These are phyloP conservation scores for Hymenopus coronatus DNA, from an alignment of 2,888 invertebrate species.

Conservation along the genomic window DNA sequence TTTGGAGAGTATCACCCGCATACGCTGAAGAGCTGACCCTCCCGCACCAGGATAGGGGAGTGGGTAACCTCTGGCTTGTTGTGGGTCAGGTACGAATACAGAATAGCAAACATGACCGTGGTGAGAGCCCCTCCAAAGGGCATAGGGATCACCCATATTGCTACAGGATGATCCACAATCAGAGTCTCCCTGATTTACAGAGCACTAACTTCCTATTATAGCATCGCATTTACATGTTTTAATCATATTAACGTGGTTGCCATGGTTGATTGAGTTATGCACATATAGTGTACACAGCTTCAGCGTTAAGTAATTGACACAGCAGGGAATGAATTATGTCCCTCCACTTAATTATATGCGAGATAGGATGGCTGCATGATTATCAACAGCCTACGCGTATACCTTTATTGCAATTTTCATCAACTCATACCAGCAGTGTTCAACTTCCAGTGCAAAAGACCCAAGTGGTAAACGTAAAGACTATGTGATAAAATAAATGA, in stretches of 20 bases:
- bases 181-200: background rate
- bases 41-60: background rate
- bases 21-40: background rate
- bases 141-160: background rate
- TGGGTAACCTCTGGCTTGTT: background rate
- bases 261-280: background rate
- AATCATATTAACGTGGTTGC: background rate
- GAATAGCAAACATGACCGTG: background rate
- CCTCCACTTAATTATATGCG: background rate
- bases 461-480: too few relatives aligned
- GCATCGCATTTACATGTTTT: background rate
- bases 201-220: background rate
- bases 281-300: background rate
- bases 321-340: background rate
- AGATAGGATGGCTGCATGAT: background rate
- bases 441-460: too few relatives aligned
- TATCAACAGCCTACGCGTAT: background rate
- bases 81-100: background rate
- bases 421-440: too few relatives aligned
- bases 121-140: background rate
- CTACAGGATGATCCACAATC: background rate
- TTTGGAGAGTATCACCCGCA: background rate
- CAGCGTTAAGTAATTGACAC: background rate
- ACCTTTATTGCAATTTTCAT: too few relatives aligned
- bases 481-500: too few relatives aligned